Percentiles rank a stretch among this genome's conserved stretches.
These are phyloP conservation scores for Bubo scandiacus DNA, from an alignment of 2,113 vertebrate species.

Conservation along the genomic window DNA sequence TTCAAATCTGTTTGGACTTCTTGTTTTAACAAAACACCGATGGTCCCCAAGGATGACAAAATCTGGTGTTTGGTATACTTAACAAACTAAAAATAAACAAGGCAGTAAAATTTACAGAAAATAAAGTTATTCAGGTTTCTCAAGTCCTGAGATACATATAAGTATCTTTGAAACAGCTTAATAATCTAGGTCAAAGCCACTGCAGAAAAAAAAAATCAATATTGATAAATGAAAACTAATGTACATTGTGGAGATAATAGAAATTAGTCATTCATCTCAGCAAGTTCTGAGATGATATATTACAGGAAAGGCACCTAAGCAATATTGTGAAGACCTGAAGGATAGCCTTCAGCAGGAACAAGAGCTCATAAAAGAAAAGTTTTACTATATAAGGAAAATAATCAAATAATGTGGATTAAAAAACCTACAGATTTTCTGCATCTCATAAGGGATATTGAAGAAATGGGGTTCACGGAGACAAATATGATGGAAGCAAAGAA, in stretches of 20 bases:
- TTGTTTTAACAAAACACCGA: neutral
- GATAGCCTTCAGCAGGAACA: neutral
- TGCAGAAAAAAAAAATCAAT: neutral
- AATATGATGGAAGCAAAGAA: neutral
- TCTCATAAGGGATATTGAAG: neutral
- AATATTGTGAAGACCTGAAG: neutral
- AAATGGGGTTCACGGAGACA: neutral
- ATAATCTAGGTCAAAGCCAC: neutral
- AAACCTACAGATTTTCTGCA: neutral
- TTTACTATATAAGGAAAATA: neutral
- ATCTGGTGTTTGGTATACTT: neutral
- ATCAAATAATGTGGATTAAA: neutral
- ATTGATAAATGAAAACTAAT: slow-evolving; percentile 27
- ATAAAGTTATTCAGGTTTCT: neutral
- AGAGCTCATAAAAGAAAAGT: neutral
- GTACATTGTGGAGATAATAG: neutral
- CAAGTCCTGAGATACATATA: neutral
- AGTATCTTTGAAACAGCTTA: neutral
- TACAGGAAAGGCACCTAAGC: neutral
- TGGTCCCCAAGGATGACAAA: neutral
- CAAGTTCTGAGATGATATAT: neutral
- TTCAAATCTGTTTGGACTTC: neutral
- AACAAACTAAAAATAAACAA: neutral
- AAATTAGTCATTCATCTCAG: neutral
- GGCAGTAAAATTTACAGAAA: neutral